Evolutionary conservation across 2,113 vertebrate genomes (phyloP).

Genomic region (Aramus guarauna): DNA sequence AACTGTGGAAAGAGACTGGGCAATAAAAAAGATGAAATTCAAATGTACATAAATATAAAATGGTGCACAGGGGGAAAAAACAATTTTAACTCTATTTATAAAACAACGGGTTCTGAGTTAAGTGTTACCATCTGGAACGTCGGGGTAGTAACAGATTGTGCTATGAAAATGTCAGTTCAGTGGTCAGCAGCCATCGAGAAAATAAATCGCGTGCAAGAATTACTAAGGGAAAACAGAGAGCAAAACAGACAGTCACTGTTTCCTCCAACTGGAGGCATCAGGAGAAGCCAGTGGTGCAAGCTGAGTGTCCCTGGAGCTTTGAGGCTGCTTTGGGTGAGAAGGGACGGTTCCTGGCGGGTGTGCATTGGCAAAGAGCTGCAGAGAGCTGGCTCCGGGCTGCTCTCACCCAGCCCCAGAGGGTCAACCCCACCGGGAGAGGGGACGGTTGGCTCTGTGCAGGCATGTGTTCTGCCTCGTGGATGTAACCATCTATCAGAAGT

Average conservation of each 20-base stretch:
- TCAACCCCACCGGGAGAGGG: neutral
- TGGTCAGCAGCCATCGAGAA: neutral
- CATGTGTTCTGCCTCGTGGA: fast-evolving
- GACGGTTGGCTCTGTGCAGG: neutral
- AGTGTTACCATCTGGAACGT: neutral
- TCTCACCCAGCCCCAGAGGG: neutral
- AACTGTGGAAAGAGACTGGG: neutral
- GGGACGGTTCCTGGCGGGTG: neutral
- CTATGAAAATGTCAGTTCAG: neutral
- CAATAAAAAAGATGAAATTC: conserved; percentile 17
- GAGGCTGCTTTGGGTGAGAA: neutral
- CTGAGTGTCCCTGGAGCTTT: neutral
- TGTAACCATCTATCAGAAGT: neutral
- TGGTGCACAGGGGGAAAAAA: neutral
- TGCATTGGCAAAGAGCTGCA: neutral
- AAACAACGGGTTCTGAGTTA: neutral
- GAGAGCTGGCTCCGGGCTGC: neutral
- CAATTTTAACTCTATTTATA: conserved; percentile 34
- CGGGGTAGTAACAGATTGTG: neutral
- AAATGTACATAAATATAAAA: conserved; percentile 14
- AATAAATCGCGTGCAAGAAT: neutral
- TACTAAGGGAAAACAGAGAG: neutral
- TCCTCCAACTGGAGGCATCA: neutral
- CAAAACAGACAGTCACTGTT: neutral
- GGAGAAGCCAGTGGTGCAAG: neutral